Evolutionary conservation across 1,140 invertebrate genomes (phyloP), one percentile per base, ranked within the genome.

Genomic region (Aradophagus sp.): DNA sequence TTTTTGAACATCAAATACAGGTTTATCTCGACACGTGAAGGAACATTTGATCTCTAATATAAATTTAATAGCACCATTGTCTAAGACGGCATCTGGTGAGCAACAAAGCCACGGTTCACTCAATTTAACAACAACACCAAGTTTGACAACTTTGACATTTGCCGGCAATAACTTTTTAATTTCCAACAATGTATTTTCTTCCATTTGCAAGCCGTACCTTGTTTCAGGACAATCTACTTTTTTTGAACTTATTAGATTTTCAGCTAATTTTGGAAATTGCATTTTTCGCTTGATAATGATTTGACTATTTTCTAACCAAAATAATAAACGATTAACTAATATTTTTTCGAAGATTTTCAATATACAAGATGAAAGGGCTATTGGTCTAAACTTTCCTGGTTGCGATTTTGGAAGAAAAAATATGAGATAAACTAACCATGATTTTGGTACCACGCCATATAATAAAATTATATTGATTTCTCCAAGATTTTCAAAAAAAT

Each of bases 381-480:
- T 47, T 6, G 29, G 42, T 34, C 42, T 11, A 32, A 27, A 47
- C 20, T 34, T 47, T n/a, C 42, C 29, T 2, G 38, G 20, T 12
- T 3, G 6, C 1, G 15, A 2, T 38, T 38, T 38, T 1, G 35
- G 35, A 12, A 41, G 8, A 12, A 41, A 26, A 26, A 23, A 23
- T 13, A 41, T 12, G 5, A 41, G 26, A 23, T 20, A 41, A 26
- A 23, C 7, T 34, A 6, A 13, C 32, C 32, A 34, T 5, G 12
- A 14, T 13, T 11, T n/a, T 14, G 11, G 32, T 13, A 34, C 14
- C 4, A 3, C 11, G 11, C 32, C 32, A 13, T 29, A 2, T 10
- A 29, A 2, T 5, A 34, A 14, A 34, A 34, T 34, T 13, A 13
- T 5, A 14, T 34, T 34, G 8, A n/a, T n/a, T n/a, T n/a, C n/a